Base-by-base conservation (phyloP, 2,113 vertebrate species). In the Misgurnus mizolepis region DNA sequence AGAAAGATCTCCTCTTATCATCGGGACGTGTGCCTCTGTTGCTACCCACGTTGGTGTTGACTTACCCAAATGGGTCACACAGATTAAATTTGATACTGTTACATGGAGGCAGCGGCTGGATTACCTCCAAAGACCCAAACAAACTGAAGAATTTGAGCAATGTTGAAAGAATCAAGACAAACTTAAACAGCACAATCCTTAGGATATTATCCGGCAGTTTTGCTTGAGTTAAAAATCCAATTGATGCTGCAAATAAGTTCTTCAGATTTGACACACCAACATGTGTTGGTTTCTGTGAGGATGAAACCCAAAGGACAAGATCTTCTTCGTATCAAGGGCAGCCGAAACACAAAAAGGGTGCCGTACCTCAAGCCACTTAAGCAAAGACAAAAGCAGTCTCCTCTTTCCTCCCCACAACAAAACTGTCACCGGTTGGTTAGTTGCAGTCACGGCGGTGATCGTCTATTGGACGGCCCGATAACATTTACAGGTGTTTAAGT, bases 81-180 rank as follows among this genome's bases (percentile, higher is more conserved):
- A 40, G 71, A 84, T 75, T 83, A 0, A 90, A 92, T 85, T 80
- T 72, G 88, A 91, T 88, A 89, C 87, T 15, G 17, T 45, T 60
- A 79, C 80, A 47, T 79, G 11, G 77, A 68, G 80, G 79, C 80
- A 61, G 55, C 17, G 22, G 62, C 77, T 43, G 65, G 84, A 86
- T 87, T 85, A 81, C 62, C 62, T 89, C 85, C 81, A 85, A 64
- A 72, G 71, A 27, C 40, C 64, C 45, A 9, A 58, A 62, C 1
- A 76, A 60, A 78, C 17, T 45, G 78, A 41, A 55, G 56, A 72
- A 58, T 18, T 5, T n/a, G 7, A 5, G 5, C 55, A 58, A 18
- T 12, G 9, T 34, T 34, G 27, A 34, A 34, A 34, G 27, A 18
- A 58, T 18, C 55, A 58, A n/a, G 2, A 58, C 17, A 0, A 60